phyloP scores from a whole-genome alignment of 2,797 vertebrate species.

The Pipistrellus kuhlii region DNA sequence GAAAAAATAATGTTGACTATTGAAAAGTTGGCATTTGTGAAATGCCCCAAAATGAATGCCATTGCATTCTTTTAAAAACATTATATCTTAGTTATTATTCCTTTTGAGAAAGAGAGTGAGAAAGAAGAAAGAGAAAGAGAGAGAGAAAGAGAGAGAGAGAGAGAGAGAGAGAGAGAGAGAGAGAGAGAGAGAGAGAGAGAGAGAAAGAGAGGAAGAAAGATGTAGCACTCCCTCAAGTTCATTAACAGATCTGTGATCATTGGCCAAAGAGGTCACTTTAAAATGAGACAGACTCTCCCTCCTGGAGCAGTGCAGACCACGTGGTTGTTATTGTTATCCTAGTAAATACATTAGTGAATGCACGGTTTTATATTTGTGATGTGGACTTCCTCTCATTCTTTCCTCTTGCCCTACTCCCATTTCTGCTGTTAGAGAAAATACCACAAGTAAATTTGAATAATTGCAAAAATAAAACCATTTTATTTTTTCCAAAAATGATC shows the following conservation, averaged over 20 bases:
- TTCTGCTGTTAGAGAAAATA: background rate
- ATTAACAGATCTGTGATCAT: constrained; percentile 49
- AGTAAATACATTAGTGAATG: background rate
- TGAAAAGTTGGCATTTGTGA: background rate
- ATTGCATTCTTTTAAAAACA: constrained; percentile 1
- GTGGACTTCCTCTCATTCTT: background rate
- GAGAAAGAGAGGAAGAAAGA: background rate
- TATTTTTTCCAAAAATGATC: constrained; percentile 18
- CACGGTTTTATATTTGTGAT: background rate
- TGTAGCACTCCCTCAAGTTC: background rate
- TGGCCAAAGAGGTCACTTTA: constrained; percentile 14
- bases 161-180: background rate
- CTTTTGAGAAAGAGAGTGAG: background rate
- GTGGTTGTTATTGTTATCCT: background rate
- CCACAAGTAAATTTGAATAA: background rate
- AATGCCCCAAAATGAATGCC: background rate
- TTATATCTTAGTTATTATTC: constrained; percentile 25
- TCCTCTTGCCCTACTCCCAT: background rate
- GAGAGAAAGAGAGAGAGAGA: background rate
- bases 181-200: too few relatives aligned
- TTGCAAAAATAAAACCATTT: constrained; percentile 44
- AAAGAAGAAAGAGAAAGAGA: background rate
- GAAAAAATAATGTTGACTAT: background rate
- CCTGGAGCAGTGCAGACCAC: background rate
- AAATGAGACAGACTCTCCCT: background rate